Evolutionary conservation across 2,113 vertebrate species (phyloP), one percentile per base, ranked within the genome.

Genomic region (Cyprinodon variegatus): DNA sequence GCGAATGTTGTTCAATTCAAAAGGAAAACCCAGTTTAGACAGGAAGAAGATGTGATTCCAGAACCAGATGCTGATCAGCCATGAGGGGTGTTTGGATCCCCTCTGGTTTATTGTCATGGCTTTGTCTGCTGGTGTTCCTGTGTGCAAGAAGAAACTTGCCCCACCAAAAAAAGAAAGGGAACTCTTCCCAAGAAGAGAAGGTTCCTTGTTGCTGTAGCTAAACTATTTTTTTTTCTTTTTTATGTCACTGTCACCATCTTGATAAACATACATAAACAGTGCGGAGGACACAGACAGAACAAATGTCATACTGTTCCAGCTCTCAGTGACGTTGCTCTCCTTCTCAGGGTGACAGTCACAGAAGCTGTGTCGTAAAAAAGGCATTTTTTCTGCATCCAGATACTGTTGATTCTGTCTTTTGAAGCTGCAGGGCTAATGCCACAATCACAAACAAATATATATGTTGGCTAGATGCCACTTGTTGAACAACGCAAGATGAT

Each of bases 61-160:
- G 62, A 77, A 77, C 83, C 74, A 78, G 80, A 89, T 80, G 76
- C 83, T 57, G 76, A 79, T 89, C 68, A 79, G 75, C 89, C 70
- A 82, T 83, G 84, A 81, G 88, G 86, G 79, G 82, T 66, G 81
- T 91, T 91, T 87, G 86, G 83, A 82, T 80, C 61, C 37, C 61
- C 76, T 84, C 63, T 15, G 38, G 66, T 22, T 66, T 83, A 70
- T 67, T 74, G 71, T 29, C 79, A 82, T 78, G 72, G 46, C 77
- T 66, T 48, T 20, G 81, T 91, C 84, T 88, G 85, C 83, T 39
- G 77, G 45, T 78, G 79, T 89, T 91, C 87, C 87, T 88, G 83
- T 82, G 65, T 72, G 65, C 86, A 86, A 82, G 89, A 89, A 89
- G 71, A 82, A 90, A 90, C 85, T 77, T 88, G 88, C 85, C 83